A percentile compares a stretch with the other conserved stretches of the same genome.
Conservation (phyloP, 2,888 invertebrate species). For the Embidobia sp. region DNA sequence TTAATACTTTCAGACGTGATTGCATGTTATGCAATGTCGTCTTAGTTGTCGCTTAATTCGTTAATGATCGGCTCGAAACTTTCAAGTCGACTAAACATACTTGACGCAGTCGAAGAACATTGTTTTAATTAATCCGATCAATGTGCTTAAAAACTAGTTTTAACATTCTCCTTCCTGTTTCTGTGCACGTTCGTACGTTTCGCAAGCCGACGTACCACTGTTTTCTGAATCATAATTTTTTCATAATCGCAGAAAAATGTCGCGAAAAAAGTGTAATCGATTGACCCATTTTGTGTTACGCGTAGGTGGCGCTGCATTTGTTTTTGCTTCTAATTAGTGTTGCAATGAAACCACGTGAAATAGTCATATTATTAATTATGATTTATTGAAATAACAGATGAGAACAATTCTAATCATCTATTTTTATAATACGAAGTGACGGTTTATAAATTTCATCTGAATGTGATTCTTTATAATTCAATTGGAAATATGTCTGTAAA, state of each 20-base stretch:
- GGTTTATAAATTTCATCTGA: no score
- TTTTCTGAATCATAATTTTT: slow-evolving; percentile 38
- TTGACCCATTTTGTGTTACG: slow-evolving; percentile 23
- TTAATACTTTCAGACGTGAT: slow-evolving; percentile 18
- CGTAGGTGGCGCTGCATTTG: slow-evolving; percentile 26
- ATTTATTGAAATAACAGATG: no score
- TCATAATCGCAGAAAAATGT: slow-evolving; percentile 12
- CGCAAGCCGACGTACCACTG: slow-evolving; percentile 21
- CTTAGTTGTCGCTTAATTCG: slow-evolving; percentile 36
- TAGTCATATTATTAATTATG: no score
- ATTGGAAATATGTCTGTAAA: no score
- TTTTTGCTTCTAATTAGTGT: slow-evolving; percentile 14
- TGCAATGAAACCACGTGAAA: no score
- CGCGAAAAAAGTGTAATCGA: slow-evolving; percentile 31
- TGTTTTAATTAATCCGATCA: slow-evolving; percentile 46
- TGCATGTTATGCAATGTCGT: slow-evolving; percentile 28
- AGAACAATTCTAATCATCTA: no score
- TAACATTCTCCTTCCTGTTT: background rate
- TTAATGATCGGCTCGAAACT: slow-evolving; percentile 42
- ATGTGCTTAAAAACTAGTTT: slow-evolving; percentile 36
- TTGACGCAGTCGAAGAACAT: slow-evolving; percentile 23
- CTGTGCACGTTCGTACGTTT: slow-evolving; percentile 1
- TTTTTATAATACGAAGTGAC: no score
- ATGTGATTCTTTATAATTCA: no score
- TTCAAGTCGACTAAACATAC: slow-evolving; percentile 38